These are phyloP conservation scores for Thera obeliscata DNA, from an alignment of 2,888 invertebrate species.

Conservation along the genomic window DNA sequence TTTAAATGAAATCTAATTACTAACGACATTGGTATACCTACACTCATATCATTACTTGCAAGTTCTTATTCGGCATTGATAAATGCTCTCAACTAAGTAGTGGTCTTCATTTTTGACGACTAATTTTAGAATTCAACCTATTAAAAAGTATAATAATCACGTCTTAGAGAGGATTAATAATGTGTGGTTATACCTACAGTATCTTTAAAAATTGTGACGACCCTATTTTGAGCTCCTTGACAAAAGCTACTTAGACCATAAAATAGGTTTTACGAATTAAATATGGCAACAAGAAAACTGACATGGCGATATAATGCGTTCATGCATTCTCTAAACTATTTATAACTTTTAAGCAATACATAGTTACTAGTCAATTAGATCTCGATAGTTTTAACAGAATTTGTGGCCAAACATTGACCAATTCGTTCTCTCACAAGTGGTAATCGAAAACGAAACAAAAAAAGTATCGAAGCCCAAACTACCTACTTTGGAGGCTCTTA, in stretches of 20 bases:
- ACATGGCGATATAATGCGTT: not conserved
- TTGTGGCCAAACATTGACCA: constrained; percentile 19
- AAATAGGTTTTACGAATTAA: too few relatives aligned
- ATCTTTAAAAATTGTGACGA: not conserved
- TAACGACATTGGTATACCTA: too few relatives aligned
- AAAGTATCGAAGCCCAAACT: not conserved
- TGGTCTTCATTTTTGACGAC: too few relatives aligned
- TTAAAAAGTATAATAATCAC: not conserved
- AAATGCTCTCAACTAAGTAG: too few relatives aligned
- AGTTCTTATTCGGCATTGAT: too few relatives aligned
- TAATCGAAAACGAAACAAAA: not conserved
- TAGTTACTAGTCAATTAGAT: constrained; percentile 15
- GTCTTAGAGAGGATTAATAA: not conserved
- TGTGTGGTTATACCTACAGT: constrained; percentile 6
- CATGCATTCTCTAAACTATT: constrained; percentile 4
- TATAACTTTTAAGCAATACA: constrained; percentile 10
- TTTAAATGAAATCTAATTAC: too few relatives aligned
- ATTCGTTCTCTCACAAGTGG: constrained; percentile 2
- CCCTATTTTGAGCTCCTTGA: not conserved
- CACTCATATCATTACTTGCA: too few relatives aligned
- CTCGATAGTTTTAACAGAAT: constrained; percentile 1
- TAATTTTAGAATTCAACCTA: not conserved
- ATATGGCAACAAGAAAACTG: not conserved
- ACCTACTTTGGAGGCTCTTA: too few relatives aligned
- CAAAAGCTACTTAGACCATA: too few relatives aligned